A percentile compares a stretch with the other conserved stretches of the same genome.
Evolutionary conservation across 1,140 invertebrate genomes (phyloP).

Genomic region (Euura saliciscinereae): DNA sequence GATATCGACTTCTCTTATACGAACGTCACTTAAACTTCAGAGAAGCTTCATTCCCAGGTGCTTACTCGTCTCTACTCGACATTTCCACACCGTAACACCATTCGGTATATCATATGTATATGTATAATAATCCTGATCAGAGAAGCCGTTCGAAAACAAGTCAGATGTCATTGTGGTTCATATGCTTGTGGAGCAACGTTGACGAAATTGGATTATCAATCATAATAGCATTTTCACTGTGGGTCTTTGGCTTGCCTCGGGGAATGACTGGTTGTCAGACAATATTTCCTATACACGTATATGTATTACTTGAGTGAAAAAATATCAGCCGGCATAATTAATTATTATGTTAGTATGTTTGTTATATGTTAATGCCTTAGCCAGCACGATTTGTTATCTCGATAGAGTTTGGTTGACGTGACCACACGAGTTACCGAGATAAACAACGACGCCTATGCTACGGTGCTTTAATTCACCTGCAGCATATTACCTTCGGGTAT

Average conservation of each 20-base stretch:
- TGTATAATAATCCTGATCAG: neutral
- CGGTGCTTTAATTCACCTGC: too few relatives aligned
- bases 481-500: too few relatives aligned
- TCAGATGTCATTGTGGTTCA: too few relatives aligned
- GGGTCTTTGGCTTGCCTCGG: too few relatives aligned
- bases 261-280: too few relatives aligned
- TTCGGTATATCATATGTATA: too few relatives aligned
- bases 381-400: neutral
- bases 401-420: neutral
- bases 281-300: too few relatives aligned
- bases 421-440: slow-evolving; percentile 4
- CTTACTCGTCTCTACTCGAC: neutral
- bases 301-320: too few relatives aligned
- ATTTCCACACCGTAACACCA: too few relatives aligned
- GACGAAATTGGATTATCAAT: neutral
- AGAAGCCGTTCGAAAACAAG: neutral
- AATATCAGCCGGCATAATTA: too few relatives aligned
- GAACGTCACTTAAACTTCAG: neutral
- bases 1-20: neutral
- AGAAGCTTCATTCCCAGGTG: neutral
- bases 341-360: neutral
- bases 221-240: neutral
- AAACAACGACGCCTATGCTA: neutral
- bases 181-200: too few relatives aligned
- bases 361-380: neutral